phyloP scores from a whole-genome alignment of 2,888 invertebrate genomes.

The Himalopsyche anomala region DNA sequence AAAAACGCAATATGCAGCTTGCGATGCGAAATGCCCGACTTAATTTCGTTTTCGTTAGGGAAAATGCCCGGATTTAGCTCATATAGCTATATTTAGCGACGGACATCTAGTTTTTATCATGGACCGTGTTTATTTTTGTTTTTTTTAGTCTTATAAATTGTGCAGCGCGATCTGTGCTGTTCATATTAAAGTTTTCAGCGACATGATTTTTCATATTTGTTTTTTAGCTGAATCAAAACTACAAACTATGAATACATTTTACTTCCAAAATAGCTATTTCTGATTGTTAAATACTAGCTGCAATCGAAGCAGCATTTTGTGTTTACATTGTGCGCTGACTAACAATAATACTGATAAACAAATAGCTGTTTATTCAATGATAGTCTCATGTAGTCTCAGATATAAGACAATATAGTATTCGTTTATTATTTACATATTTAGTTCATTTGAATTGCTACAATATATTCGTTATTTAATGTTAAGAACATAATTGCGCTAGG shows the following conservation, averaged over 20 bases:
- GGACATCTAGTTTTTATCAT: slow-evolving; percentile 39
- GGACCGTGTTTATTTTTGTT: slow-evolving; percentile 48
- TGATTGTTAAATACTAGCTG: background rate
- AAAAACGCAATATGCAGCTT: slow-evolving; percentile 46
- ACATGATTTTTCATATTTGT: background rate
- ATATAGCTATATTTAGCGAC: slow-evolving; percentile 49
- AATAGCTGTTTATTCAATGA: too few relatives aligned
- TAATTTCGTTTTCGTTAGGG: slow-evolving; percentile 33
- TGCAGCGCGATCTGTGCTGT: slow-evolving; percentile 42
- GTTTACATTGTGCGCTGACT: background rate
- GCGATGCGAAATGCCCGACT: background rate
- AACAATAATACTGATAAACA: too few relatives aligned
- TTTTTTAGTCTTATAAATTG: slow-evolving; percentile 43
- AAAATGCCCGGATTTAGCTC: slow-evolving; percentile 53
- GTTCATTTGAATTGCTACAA: too few relatives aligned
- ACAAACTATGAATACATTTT: background rate
- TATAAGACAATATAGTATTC: too few relatives aligned
- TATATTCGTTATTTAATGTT: too few relatives aligned
- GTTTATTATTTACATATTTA: too few relatives aligned
- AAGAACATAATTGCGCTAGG: too few relatives aligned
- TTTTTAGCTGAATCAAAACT: background rate
- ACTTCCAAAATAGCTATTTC: background rate
- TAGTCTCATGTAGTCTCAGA: too few relatives aligned
- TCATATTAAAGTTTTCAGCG: slow-evolving; percentile 5
- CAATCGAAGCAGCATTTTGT: background rate